Percentiles rank a stretch among this genome's conserved stretches.
phyloP scores from a whole-genome alignment of 2,113 vertebrate genomes.

The Lanius ludovicianus region DNA sequence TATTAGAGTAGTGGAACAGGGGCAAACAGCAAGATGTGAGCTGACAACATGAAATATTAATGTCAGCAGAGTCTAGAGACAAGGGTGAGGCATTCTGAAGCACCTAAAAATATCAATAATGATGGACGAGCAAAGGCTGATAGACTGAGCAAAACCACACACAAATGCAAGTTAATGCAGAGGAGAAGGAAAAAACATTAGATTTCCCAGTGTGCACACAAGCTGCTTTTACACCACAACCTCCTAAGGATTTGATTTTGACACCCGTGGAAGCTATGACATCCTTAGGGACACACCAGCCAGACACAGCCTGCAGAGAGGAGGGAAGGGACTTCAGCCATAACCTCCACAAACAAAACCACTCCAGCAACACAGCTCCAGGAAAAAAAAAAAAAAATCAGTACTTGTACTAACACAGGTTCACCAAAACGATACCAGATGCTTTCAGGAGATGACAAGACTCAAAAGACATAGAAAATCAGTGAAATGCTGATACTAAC shows the following conservation, averaged over 20 bases:
- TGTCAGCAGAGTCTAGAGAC: background rate
- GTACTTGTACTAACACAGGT: background rate
- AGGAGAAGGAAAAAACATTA: background rate
- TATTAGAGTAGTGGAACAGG: background rate
- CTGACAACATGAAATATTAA: constrained; percentile 22
- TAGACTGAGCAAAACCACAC: background rate
- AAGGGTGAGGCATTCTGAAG: background rate
- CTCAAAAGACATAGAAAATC: background rate
- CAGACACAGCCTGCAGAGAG: background rate
- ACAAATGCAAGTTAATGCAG: background rate
- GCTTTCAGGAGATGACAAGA: background rate
- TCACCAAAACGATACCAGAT: background rate
- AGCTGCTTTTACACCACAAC: background rate
- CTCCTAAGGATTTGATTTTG: background rate
- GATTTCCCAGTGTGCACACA: background rate
- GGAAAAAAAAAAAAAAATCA: background rate
- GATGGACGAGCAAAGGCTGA: background rate
- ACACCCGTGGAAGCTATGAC: background rate
- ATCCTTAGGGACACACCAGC: background rate
- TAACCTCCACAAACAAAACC: background rate
- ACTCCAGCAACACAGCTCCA: background rate
- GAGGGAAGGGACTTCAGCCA: background rate
- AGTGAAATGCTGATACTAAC: background rate
- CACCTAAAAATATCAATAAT: background rate
- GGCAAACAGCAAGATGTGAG: constrained; percentile 24